Evolutionary conservation across 2,113 vertebrate genomes (phyloP), one percentile per base, ranked within the genome.

Genomic region (Prunella fulvescens): DNA sequence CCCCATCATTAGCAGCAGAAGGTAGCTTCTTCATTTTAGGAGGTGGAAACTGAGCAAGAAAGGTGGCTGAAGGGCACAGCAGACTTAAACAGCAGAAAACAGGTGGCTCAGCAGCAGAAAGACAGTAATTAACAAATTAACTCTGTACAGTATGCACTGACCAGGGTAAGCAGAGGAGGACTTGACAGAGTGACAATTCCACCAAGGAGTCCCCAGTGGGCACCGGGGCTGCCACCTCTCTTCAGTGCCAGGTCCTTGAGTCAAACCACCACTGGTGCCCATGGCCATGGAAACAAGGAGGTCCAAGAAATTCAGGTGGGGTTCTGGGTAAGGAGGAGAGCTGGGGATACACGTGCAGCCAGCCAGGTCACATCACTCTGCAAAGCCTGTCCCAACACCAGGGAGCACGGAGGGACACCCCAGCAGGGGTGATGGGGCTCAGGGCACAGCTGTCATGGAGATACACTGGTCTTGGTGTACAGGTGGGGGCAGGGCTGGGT

Each of bases 201-300:
- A 80, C 25, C 50, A 65, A 33, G 7, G 35, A 84, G 29, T 26
- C 40, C 45, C 14, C 64, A 50, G 25, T 0, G 0, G 14, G 35
- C 33, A 64, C 6, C 0, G 0, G 14, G 25, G 12, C 42, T 71
- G 47, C 39, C 1, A 1, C 3, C 0, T 71, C 42, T 33, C 57
- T 67, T 80, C 0, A 0, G 19, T 62, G 51, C 42, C 61, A 11
- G 22, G 22, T 74, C 19, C 44, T 58, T 64, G 48, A 77, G 28
- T 39, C 65, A 91, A 91, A 69, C 8, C 23, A 14, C 13, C 3
- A 2, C 19, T 18, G 20, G 37, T 78, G 74, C 22, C 48, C 40
- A 65, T 9, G 10, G 44, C 40, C 6, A 3, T 19, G 45, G 42
- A 87, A 90, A 78, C 23, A 73, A 47, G 7, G 13, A 40, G 29